A percentile compares a stretch with the other conserved stretches of the same genome.
Evolutionary conservation across 2,888 invertebrate genomes (phyloP).

Genomic region (Lydus trimaculatus): DNA sequence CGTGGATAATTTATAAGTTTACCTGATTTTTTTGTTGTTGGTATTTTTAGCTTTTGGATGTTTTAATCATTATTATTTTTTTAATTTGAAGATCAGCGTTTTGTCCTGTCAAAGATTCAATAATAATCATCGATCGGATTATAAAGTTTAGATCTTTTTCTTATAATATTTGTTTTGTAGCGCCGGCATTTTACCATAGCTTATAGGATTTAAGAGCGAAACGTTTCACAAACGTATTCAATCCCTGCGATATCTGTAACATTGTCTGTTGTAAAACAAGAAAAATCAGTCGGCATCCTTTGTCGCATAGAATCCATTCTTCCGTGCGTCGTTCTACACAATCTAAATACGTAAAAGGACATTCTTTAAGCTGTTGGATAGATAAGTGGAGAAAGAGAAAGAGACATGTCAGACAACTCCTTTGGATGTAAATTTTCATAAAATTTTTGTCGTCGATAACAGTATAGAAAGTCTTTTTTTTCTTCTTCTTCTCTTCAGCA

Average conservation of each 20-base stretch:
- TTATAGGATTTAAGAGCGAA: slow-evolving; percentile 41
- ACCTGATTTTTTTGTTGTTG: no score
- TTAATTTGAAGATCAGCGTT: neutral
- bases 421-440: slow-evolving; percentile 59
- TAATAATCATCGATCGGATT: slow-evolving; percentile 7
- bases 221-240: slow-evolving; percentile 47
- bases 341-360: slow-evolving; percentile 60
- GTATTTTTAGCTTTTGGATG: neutral
- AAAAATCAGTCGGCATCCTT: slow-evolving; percentile 58
- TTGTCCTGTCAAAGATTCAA: slow-evolving; percentile 1
- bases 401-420: slow-evolving; percentile 60
- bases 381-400: slow-evolving; percentile 48
- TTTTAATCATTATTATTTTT: neutral
- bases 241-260: slow-evolving; percentile 57
- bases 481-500: neutral
- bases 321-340: slow-evolving; percentile 55
- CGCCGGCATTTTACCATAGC: slow-evolving; percentile 10
- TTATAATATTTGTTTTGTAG: neutral
- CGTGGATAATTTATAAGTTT: slow-evolving; percentile 26
- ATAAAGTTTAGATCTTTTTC: neutral
- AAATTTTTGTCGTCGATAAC: slow-evolving; percentile 6
- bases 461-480: neutral
- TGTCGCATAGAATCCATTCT: slow-evolving; percentile 58
- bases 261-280: slow-evolving; percentile 58
- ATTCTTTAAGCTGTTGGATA: slow-evolving; percentile 58